Evolutionary conservation across 2,888 invertebrate genomes (phyloP).

Genomic region (Choreutis nemorana): DNA sequence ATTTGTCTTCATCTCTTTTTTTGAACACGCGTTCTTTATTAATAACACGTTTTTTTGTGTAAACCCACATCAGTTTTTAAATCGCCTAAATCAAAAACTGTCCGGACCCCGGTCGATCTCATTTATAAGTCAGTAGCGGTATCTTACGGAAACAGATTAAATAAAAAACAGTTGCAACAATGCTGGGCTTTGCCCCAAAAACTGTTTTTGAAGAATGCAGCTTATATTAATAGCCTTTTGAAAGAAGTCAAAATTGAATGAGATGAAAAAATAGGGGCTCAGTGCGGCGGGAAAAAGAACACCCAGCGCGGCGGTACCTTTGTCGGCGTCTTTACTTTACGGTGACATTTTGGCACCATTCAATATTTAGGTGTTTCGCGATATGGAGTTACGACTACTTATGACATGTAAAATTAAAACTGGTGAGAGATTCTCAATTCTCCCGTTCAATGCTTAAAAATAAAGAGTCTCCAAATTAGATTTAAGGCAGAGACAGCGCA

Average conservation of each 20-base stretch:
- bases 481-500: too few species aligned
- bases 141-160: conserved; percentile 66
- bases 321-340: conserved; percentile 57
- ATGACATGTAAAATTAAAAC: conserved; percentile 45
- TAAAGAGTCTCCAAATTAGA: too few species aligned
- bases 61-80: conserved; percentile 60
- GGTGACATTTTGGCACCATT: conserved; percentile 66
- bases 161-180: conserved; percentile 54
- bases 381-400: conserved; percentile 63
- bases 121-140: conserved; percentile 64
- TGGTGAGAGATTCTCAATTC: too few species aligned
- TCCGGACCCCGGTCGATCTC: conserved; percentile 34
- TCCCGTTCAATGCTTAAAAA: too few species aligned
- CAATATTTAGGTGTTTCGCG: conserved; percentile 63
- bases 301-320: conserved; percentile 58
- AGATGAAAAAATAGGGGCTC: conserved; percentile 62
- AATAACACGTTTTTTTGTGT: conserved; percentile 41
- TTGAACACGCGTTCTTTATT: conserved; percentile 54
- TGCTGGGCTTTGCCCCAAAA: conserved; percentile 52
- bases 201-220: conserved; percentile 60
- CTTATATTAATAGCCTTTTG: conserved; percentile 66
- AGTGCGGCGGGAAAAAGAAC: conserved; percentile 49
- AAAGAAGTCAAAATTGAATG: conserved; percentile 67
- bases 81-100: conserved; percentile 54
- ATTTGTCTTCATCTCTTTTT: conserved; percentile 58